phyloP scores from a whole-genome alignment of 2,113 vertebrate species.

The Colistium nudipinnis region DNA sequence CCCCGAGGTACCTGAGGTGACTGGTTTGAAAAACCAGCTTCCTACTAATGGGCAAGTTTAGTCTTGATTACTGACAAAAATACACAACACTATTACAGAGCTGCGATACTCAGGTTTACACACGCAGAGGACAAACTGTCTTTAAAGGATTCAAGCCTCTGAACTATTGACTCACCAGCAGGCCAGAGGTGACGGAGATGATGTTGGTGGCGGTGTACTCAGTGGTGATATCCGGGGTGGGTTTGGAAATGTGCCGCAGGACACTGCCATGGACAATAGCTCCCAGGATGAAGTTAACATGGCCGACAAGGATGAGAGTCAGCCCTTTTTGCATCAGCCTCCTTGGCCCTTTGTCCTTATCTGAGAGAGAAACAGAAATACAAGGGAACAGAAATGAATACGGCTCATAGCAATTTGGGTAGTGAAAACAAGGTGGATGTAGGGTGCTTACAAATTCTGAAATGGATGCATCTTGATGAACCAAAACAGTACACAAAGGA shows the following conservation, averaged over 20 bases:
- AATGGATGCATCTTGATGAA: too few species aligned
- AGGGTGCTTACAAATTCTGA: background rate
- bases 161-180: constrained; percentile 83
- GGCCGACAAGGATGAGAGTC: constrained; percentile 89
- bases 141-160: background rate
- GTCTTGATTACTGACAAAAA: constrained; percentile 45
- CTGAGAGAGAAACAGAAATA: constrained; percentile 69
- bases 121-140: too few species aligned
- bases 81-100: constrained; percentile 24
- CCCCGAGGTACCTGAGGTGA: constrained; percentile 22
- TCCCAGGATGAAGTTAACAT: constrained; percentile 89
- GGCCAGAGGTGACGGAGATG: constrained; percentile 89
- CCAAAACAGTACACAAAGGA: too few species aligned
- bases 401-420: background rate
- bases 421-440: background rate
- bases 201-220: constrained; percentile 88
- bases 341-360: constrained; percentile 80
- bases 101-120: background rate
- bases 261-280: constrained; percentile 92
- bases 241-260: constrained; percentile 89
- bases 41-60: constrained; percentile 49
- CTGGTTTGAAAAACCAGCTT: constrained; percentile 46
- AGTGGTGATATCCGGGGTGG: constrained; percentile 78
- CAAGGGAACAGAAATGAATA: background rate
- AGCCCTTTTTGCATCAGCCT: constrained; percentile 88